These are phyloP conservation scores for Chrysopa pallens DNA, from an alignment of 1,140 invertebrate species.

Conservation along the genomic window DNA sequence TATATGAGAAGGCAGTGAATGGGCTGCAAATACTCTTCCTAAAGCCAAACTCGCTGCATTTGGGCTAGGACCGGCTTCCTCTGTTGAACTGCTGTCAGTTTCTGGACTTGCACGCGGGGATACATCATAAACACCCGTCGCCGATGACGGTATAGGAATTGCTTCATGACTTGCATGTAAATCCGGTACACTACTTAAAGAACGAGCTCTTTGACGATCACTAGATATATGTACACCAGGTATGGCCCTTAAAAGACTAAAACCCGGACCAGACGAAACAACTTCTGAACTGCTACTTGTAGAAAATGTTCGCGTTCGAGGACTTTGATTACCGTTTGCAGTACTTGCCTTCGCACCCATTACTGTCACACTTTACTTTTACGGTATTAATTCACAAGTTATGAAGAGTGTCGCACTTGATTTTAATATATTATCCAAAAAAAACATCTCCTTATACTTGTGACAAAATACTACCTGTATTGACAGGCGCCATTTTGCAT, in stretches of 20 bases:
- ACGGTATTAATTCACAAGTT: neutral
- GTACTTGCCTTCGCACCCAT: slow-evolving; percentile 77
- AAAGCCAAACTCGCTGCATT: slow-evolving; percentile 33
- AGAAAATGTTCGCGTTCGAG: slow-evolving; percentile 54
- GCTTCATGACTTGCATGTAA: slow-evolving; percentile 38
- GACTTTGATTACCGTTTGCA: slow-evolving; percentile 50
- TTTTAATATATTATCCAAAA: slow-evolving; percentile 2
- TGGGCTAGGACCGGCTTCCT: slow-evolving; percentile 25
- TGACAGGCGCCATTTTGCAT: slow-evolving; percentile 20
- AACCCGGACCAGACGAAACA: slow-evolving; percentile 42
- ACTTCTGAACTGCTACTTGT: slow-evolving; percentile 51
- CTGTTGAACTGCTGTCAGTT: slow-evolving; percentile 39
- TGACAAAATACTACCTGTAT: slow-evolving; percentile 17
- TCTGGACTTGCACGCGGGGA: slow-evolving; percentile 34
- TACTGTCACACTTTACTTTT: slow-evolving; percentile 6
- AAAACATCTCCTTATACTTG: slow-evolving; percentile 19
- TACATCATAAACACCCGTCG: slow-evolving; percentile 33
- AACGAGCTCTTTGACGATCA: slow-evolving; percentile 60
- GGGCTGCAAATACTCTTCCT: slow-evolving; percentile 67
- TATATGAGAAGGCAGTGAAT: slow-evolving; percentile 77
- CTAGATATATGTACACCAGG: slow-evolving; percentile 49
- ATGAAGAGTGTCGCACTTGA: slow-evolving; percentile 8
- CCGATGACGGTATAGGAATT: slow-evolving; percentile 29
- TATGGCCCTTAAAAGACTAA: slow-evolving; percentile 52
- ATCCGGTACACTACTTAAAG: slow-evolving; percentile 67